These are phyloP conservation scores for Anarsia innoxiella DNA, from an alignment of 2,888 invertebrate species.

Conservation along the genomic window DNA sequence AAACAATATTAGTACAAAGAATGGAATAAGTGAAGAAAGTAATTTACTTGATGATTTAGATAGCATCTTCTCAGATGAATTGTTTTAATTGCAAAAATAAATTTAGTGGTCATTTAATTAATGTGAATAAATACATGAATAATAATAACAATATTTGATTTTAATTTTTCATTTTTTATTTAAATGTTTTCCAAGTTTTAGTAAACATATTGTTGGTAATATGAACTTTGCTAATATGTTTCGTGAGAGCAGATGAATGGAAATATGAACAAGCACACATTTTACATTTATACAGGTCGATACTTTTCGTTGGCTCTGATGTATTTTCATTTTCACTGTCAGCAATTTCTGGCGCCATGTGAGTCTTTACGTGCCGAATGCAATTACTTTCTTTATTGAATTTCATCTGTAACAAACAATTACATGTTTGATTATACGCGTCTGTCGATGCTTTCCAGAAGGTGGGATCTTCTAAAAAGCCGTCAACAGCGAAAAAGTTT, in stretches of 20 bases:
- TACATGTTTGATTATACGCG: no score
- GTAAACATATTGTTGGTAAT: slow-evolving; percentile 28
- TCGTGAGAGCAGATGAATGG: slow-evolving; percentile 49
- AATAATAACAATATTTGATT: slow-evolving; percentile 1
- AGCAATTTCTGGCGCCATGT: slow-evolving; percentile 24
- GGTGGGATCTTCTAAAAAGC: no score
- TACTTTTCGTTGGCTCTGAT: slow-evolving; percentile 9
- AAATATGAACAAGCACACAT: slow-evolving; percentile 53
- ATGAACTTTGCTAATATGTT: slow-evolving; percentile 56
- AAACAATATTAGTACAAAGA: no score
- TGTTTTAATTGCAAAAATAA: slow-evolving; percentile 32
- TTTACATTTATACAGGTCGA: slow-evolving; percentile 43
- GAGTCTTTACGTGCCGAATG: slow-evolving; percentile 46
- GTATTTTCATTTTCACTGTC: no score
- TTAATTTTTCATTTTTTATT: slow-evolving; percentile 5
- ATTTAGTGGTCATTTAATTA: no score
- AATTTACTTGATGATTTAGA: slow-evolving; percentile 52
- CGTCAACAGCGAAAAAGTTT: neutral
- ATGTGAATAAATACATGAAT: neutral
- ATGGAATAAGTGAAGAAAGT: slow-evolving; percentile 25
- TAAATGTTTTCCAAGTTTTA: slow-evolving; percentile 14
- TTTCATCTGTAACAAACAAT: slow-evolving; percentile 36
- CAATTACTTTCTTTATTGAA: slow-evolving; percentile 43
- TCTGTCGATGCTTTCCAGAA: no score
- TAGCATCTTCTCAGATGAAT: slow-evolving; percentile 53